Evolutionary conservation across 2,797 vertebrate genomes (phyloP), one percentile per base, ranked within the genome.

Genomic region (Knipowitschia caucasica): DNA sequence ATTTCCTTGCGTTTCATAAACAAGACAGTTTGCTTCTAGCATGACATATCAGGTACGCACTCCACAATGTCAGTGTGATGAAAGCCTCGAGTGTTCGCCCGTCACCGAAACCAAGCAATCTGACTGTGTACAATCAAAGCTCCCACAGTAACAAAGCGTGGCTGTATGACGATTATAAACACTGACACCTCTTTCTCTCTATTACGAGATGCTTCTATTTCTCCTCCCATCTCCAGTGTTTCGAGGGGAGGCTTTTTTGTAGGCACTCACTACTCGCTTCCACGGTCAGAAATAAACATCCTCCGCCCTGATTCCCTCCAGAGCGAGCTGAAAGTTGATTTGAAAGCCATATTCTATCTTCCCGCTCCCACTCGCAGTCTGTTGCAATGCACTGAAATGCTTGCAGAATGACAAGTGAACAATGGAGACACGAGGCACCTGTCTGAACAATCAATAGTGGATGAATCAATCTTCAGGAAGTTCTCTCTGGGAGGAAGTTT

Each of bases 281-380:
- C 11, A 43, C 4, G 18, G 23, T 34, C 44, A 8, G 30, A 35
- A 54, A 4, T 27, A 21, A 65, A 60, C 53, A 31, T 66, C 47
- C 54, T 70, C 67, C 64, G 61, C 46, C n/a, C 24, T 42, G 51
- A 50, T 64, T 59, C 47, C 53, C 36, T 45, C 44, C 62, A 53
- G 52, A 6, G 30, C 44, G 59, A 59, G 49, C 34, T 29, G 10
- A 10, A 40, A 62, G 44, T 43, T 30, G 14, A 29, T 43, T 53
- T 61, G 43, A 56, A 59, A 52, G 35, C n/a, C 60, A 62, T 25
- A n/a, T 40, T 34, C 43, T 52, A 59, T 4, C 67, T 49, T 62
- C 15, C n/a, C 4, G 61, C 56, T 58, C 59, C 63, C 65, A 66
- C 62, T 64, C 70, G 39, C 53, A n/a, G n/a, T n/a, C 38, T 61